Base-by-base conservation (phyloP, 2,888 invertebrate genomes). In the Malacosoma neustria region DNA sequence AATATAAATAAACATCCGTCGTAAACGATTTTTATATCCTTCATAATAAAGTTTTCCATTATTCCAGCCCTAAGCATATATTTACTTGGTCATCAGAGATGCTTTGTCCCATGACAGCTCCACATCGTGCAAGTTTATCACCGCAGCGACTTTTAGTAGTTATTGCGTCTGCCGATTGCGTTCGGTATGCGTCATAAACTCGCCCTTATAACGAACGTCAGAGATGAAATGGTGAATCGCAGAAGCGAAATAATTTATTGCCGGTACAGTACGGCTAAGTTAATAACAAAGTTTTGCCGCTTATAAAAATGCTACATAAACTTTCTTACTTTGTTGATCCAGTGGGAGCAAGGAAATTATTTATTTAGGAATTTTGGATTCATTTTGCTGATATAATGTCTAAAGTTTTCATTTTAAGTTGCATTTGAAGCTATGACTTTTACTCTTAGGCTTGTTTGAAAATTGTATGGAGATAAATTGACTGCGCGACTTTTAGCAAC, bases 51-150 rank as follows among this genome's bases (percentile, higher is more conserved):
- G 22, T 22, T 5, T 22, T 22, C 9, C 9, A 22, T 22, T 2
- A 9, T 4, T 11, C 5, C 57, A 61, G 43, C 61, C 61, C 61
- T 61, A 52, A 13, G 14, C 29, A 39, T 45, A 37, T 40, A 34
- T 33, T 37, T 43, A 36, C 57, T 57, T 61, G 64, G 46, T 60
- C 62, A 57, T 57, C 50, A 50, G 57, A 64, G 57, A 63, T 69
- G 66, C 69, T 76, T 75, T 74, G 73, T 75, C 67, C 68, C 68
- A 49, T 56, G 65, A 63, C 63, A 61, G 54, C 56, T 54, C 54
- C 60, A 51, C 62, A 61, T 54, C 56, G 51, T 63, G 61, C 60
- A 62, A 72, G 64, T 77, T 72, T 74, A 74, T 72, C 63, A 60
- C 67, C 59, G 54, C 39, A 55, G 62, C 52, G 61, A 70, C 68